phyloP scores from a whole-genome alignment of 1,140 invertebrate genomes.

The Theocolax elegans region DNA sequence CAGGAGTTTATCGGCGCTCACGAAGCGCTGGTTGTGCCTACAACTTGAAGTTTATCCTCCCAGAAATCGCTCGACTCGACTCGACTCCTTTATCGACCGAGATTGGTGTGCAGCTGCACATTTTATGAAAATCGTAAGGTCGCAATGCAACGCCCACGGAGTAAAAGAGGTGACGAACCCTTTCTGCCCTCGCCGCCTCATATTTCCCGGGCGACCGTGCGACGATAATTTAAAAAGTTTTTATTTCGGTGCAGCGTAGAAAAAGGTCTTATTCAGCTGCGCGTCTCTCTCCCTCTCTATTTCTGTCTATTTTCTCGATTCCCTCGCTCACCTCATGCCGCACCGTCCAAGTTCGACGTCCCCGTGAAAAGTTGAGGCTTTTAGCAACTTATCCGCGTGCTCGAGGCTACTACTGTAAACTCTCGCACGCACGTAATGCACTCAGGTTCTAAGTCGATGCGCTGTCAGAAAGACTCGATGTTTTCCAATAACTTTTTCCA shows the following conservation, averaged over 20 bases:
- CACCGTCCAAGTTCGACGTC: constrained; percentile 32
- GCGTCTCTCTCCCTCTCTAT: constrained; percentile 26
- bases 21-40: neutral
- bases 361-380: constrained; percentile 46
- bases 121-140: constrained; percentile 6
- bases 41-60: neutral
- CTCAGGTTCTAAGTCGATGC: too few species aligned
- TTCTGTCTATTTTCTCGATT: neutral
- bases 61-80: neutral
- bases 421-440: neutral
- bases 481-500: too few species aligned
- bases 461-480: too few species aligned
- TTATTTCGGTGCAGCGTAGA: neutral
- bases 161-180: neutral
- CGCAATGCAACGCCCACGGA: neutral
- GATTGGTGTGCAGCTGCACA: constrained; percentile 8
- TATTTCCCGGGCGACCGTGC: neutral
- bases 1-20: neutral
- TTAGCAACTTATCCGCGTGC: constrained; percentile 13
- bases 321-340: too few species aligned
- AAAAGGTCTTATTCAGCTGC: constrained; percentile 13
- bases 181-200: neutral
- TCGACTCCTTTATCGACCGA: neutral
- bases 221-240: constrained; percentile 33
- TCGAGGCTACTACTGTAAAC: neutral